phyloP scores from a whole-genome alignment of 2,888 invertebrate genomes.

The Drosophila nigricruria region DNA sequence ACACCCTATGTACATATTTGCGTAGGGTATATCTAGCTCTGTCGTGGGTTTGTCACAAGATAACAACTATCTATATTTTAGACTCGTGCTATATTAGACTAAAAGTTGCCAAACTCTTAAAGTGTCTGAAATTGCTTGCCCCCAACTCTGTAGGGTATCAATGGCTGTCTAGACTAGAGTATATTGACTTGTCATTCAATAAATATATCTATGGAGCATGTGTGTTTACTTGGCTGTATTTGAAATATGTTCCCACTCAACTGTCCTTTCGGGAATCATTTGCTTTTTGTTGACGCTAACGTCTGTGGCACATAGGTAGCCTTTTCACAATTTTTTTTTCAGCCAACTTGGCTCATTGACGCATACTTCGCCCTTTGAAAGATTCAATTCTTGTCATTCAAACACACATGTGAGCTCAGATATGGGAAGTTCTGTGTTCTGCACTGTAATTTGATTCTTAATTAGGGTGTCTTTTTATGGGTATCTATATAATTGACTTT shows the following conservation, averaged over 20 bases:
- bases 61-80: background rate
- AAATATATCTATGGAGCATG: constrained; percentile 14
- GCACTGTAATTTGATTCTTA: background rate
- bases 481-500: constrained; percentile 1
- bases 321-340: constrained; percentile 13
- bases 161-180: background rate
- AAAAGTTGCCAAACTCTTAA: too few species aligned
- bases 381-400: constrained; percentile 31
- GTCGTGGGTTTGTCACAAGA: too few species aligned
- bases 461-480: background rate
- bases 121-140: too few species aligned
- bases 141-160: background rate
- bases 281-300: constrained; percentile 36
- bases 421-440: background rate
- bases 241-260: constrained; percentile 74
- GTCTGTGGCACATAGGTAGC: constrained; percentile 18
- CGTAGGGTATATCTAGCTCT: constrained; percentile 2
- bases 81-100: background rate
- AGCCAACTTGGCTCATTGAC: constrained; percentile 8
- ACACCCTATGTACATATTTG: background rate
- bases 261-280: constrained; percentile 29
- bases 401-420: background rate
- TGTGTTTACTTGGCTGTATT: constrained; percentile 20
- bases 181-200: background rate
- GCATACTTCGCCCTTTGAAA: constrained; percentile 19